Evolutionary conservation across 1,140 invertebrate genomes (phyloP).

Genomic region (Melipona quadrifasciata): DNA sequence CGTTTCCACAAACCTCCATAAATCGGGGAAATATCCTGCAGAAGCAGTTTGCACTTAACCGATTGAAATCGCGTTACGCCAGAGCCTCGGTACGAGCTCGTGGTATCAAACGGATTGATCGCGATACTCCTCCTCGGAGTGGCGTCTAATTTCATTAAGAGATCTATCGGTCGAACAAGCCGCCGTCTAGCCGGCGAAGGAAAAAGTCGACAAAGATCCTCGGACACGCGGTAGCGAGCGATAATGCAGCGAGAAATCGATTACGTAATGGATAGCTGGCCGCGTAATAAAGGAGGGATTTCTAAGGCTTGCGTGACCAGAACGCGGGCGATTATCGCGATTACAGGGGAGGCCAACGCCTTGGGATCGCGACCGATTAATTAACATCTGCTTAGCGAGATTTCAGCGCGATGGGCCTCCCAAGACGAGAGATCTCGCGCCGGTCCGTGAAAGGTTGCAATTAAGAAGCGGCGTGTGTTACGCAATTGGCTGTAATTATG

Average conservation of each 20-base stretch:
- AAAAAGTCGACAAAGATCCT: conserved; percentile 21
- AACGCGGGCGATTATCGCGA: conserved; percentile 63
- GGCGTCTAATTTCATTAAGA: conserved; percentile 3
- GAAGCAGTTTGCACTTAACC: too few species aligned
- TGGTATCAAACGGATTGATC: not conserved
- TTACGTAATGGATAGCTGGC: conserved; percentile 61
- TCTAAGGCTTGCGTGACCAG: conserved; percentile 64
- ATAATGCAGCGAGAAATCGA: conserved; percentile 71
- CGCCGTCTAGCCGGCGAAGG: not conserved
- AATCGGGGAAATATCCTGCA: too few species aligned
- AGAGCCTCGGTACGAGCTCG: too few species aligned
- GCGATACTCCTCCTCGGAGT: not conserved
- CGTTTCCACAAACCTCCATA: too few species aligned
- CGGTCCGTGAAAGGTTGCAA: conserved; percentile 35
- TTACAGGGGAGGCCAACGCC: conserved; percentile 23
- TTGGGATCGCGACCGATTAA: conserved; percentile 46
- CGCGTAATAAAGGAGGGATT: conserved; percentile 54
- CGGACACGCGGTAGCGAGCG: conserved; percentile 60
- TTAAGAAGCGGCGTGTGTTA: not conserved
- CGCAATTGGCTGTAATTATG: conserved; percentile 9
- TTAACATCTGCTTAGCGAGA: conserved; percentile 38
- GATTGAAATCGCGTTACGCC: too few species aligned
- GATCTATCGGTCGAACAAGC: not conserved
- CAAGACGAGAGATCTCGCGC: not conserved
- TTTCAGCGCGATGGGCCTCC: not conserved